Evolutionary conservation across 2,113 vertebrate genomes (phyloP).

Genomic region (Corythornis cristatus): DNA sequence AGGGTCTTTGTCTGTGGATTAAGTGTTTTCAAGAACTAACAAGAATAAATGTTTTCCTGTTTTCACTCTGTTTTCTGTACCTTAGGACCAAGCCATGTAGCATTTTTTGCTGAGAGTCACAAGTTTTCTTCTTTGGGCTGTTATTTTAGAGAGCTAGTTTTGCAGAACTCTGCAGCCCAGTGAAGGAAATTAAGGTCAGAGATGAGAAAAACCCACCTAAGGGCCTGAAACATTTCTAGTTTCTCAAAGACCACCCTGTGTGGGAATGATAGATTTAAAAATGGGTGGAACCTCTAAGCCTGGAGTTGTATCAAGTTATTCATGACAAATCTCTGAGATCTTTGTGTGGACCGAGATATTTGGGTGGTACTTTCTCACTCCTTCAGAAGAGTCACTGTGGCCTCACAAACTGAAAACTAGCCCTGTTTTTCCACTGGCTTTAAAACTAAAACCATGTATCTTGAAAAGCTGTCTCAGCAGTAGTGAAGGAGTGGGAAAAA

Average conservation of each 20-base stretch:
- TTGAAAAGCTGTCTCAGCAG: conserved; percentile 48
- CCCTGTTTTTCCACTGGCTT: not conserved
- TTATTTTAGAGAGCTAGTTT: not conserved
- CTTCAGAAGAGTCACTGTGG: conserved; percentile 1
- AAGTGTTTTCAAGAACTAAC: not conserved
- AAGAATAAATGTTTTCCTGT: conserved; percentile 2
- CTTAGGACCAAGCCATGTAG: not conserved
- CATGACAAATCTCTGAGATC: conserved; percentile 10
- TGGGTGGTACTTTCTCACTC: conserved; percentile 14
- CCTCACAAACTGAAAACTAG: conserved; percentile 12
- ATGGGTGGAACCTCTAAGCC: conserved; percentile 21
- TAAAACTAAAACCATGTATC: conserved; percentile 3
- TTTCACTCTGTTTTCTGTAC: conserved; percentile 15
- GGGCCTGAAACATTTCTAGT: not conserved
- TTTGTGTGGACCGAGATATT: not conserved
- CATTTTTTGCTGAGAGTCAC: not conserved
- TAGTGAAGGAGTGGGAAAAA: not conserved
- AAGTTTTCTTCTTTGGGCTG: not conserved
- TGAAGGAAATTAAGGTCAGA: conserved; percentile 33
- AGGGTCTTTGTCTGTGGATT: not conserved
- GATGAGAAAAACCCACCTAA: conserved; percentile 15
- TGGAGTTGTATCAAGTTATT: conserved; percentile 42
- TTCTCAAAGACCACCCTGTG: conserved; percentile 35
- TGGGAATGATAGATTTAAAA: conserved; percentile 21
- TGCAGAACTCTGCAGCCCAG: not conserved